Percentiles rank a stretch among this genome's conserved stretches.
Conservation (phyloP, 2,888 invertebrate genomes). For the Drosophila emarginata region DNA sequence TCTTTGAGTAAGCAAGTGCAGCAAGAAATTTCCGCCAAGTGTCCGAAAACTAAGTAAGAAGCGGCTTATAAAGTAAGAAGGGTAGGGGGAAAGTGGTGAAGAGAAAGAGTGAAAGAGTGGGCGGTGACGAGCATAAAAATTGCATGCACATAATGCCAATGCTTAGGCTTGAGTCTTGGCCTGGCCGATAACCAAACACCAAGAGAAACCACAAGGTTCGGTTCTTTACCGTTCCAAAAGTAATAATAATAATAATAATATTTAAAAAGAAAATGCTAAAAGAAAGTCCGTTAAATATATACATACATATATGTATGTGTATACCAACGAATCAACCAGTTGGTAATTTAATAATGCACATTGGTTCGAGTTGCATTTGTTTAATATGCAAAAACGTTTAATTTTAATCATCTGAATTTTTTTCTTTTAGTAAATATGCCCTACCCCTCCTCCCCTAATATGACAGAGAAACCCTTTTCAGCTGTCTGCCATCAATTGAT, state of each 20-base stretch:
- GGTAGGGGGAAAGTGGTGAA: not conserved
- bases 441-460: not conserved
- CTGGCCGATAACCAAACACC: slow-evolving; percentile 56
- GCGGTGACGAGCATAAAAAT: slow-evolving; percentile 47
- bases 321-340: not conserved
- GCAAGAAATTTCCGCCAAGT: slow-evolving; percentile 19
- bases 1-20: slow-evolving; percentile 13
- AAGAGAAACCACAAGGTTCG: slow-evolving; percentile 19
- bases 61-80: slow-evolving; percentile 7
- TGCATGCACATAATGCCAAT: slow-evolving; percentile 65
- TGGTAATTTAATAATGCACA: slow-evolving; percentile 5
- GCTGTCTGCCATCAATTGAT: slow-evolving; percentile 77
- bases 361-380: slow-evolving; percentile 8
- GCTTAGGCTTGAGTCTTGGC: slow-evolving; percentile 60
- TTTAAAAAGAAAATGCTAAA: slow-evolving; percentile 27
- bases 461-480: slow-evolving; percentile 75
- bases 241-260: slow-evolving; percentile 44
- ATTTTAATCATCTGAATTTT: not conserved
- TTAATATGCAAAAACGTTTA: slow-evolving; percentile 10
- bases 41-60: slow-evolving; percentile 8
- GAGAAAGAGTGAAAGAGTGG: slow-evolving; percentile 23
- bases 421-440: not conserved
- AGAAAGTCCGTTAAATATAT: slow-evolving; percentile 26
- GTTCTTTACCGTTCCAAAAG: slow-evolving; percentile 44
- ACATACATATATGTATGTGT: slow-evolving; percentile 17